phyloP scores from a whole-genome alignment of 2,113 vertebrate species.

The Zeus faber region DNA sequence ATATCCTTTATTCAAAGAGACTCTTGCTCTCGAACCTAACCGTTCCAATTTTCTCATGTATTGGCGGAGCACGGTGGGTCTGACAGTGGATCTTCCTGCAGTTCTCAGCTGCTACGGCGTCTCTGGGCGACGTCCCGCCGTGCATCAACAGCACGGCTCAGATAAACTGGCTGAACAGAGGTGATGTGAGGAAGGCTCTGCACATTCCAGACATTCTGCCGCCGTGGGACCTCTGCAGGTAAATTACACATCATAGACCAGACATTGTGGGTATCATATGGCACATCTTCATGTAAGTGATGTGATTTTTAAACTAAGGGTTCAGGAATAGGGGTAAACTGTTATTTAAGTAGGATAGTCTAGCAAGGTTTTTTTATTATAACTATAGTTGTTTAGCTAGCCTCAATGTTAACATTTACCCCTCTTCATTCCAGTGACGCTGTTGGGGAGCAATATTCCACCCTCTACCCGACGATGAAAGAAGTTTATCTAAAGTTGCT shows the following conservation, averaged over 20 bases:
- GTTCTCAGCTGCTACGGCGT: too few relatives aligned
- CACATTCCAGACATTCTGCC: constrained; percentile 72
- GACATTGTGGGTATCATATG: too few relatives aligned
- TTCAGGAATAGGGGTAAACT: too few relatives aligned
- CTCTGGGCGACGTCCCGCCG: constrained; percentile 50
- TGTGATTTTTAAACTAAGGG: too few relatives aligned
- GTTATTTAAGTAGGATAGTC: too few relatives aligned
- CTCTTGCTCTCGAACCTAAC: background rate
- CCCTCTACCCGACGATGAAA: constrained; percentile 58
- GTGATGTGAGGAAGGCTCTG: constrained; percentile 72
- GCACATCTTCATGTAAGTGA: too few relatives aligned
- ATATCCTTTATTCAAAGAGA: background rate
- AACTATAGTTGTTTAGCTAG: too few relatives aligned
- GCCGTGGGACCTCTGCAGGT: constrained; percentile 77
- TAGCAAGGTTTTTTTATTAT: too few relatives aligned
- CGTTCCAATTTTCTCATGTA: background rate
- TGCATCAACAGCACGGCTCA: constrained; percentile 75
- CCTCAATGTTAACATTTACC: too few relatives aligned
- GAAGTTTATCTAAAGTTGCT: constrained; percentile 71
- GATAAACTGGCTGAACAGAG: constrained; percentile 72
- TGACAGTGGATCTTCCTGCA: too few relatives aligned
- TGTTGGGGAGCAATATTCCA: constrained; percentile 53
- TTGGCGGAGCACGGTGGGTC: too few relatives aligned
- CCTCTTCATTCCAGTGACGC: constrained; percentile 43
- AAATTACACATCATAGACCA: too few relatives aligned